These are phyloP conservation scores for Mesaphorura yosii DNA, from an alignment of 1,140 invertebrate genomes.

Conservation along the genomic window DNA sequence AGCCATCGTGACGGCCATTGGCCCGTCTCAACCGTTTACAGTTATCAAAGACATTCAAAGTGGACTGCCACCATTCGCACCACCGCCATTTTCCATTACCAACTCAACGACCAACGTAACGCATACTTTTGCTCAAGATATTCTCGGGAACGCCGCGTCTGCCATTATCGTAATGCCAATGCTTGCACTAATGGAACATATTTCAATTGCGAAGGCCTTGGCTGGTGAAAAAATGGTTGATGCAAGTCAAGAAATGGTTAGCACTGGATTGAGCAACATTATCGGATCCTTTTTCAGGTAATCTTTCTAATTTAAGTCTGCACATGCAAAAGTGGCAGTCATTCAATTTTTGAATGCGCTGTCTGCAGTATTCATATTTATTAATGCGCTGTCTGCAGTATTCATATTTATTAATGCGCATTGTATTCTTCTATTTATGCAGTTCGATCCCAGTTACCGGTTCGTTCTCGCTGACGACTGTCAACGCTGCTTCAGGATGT, in stretches of 20 bases:
- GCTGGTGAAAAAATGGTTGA: constrained; percentile 43
- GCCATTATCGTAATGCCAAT: constrained; percentile 64
- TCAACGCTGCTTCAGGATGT: constrained; percentile 85
- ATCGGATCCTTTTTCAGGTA: constrained; percentile 77
- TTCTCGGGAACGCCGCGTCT: constrained; percentile 54
- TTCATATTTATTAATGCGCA: too few relatives aligned
- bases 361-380: too few relatives aligned
- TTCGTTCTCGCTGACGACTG: constrained; percentile 76
- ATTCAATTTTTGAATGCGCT: too few relatives aligned
- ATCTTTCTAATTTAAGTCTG: not conserved
- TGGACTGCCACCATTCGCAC: constrained; percentile 42
- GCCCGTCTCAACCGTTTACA: constrained; percentile 1
- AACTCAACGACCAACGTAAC: constrained; percentile 50
- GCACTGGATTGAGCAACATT: constrained; percentile 72
- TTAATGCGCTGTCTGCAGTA: too few relatives aligned
- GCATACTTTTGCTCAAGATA: constrained; percentile 50
- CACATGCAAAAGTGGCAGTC: too few relatives aligned
- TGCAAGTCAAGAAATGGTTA: constrained; percentile 69
- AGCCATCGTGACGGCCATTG: constrained; percentile 2
- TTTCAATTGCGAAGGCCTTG: constrained; percentile 39
- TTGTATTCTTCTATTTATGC: too few relatives aligned
- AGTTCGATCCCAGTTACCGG: too few relatives aligned
- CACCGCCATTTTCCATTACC: constrained; percentile 49
- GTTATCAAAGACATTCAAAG: constrained; percentile 9
- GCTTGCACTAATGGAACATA: constrained; percentile 45